phyloP scores from a whole-genome alignment of 2,797 vertebrate genomes.

The Enteromius thamalakanensis region DNA sequence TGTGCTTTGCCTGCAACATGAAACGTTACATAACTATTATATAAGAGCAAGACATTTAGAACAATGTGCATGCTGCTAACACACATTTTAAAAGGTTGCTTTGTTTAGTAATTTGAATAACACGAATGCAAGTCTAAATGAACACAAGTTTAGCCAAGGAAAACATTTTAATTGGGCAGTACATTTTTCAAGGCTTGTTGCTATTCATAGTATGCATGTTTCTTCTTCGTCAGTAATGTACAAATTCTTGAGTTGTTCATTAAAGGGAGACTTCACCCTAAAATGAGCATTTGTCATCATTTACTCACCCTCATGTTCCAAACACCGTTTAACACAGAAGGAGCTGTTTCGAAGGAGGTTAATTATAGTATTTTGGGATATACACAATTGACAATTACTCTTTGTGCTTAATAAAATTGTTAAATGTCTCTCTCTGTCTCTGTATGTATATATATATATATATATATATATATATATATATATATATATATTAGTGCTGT shows the following conservation, averaged over 20 bases:
- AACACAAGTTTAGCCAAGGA: constrained; percentile 19
- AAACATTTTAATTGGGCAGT: constrained; percentile 16
- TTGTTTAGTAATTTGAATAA: constrained; percentile 19
- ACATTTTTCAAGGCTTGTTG: constrained; percentile 22
- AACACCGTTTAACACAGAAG: not conserved
- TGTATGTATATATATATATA: too few relatives aligned
- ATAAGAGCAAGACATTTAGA: constrained; percentile 13
- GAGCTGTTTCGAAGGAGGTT: not conserved
- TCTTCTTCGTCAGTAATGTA: constrained; percentile 7
- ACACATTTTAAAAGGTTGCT: constrained; percentile 1
- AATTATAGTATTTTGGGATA: not conserved
- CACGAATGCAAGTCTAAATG: constrained; percentile 6
- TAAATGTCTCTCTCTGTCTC: too few relatives aligned
- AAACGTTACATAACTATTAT: constrained; percentile 16
- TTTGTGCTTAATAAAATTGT: too few relatives aligned
- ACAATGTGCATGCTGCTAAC: not conserved
- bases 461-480: not conserved
- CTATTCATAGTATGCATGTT: constrained; percentile 22
- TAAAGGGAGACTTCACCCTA: not conserved
- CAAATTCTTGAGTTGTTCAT: not conserved
- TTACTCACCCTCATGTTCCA: not conserved
- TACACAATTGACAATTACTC: not conserved
- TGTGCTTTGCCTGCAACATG: not conserved
- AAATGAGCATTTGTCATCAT: not conserved
- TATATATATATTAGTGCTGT: too few relatives aligned